Conservation (phyloP, 2,888 invertebrate genomes). For the Mylabris sibirica region DNA sequence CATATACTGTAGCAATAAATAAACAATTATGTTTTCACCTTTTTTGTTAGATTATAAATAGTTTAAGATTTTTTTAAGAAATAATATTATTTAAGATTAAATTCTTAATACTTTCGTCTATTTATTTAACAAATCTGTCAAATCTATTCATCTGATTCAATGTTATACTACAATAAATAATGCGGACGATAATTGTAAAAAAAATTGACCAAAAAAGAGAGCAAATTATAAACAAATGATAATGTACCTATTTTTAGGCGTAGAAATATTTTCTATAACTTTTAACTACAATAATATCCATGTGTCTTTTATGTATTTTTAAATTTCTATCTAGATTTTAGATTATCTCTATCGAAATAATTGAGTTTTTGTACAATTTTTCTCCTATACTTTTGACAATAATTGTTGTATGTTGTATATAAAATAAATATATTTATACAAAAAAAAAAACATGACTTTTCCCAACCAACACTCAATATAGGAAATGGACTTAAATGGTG, state of each 20-base stretch:
- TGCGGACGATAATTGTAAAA: not conserved
- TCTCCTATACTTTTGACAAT: conserved; percentile 56
- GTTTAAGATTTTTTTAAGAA: conserved; percentile 14
- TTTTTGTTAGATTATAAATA: conserved; percentile 4
- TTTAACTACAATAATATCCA: conserved; percentile 1
- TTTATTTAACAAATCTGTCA: not conserved
- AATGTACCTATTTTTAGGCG: conserved; percentile 19
- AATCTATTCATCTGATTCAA: not conserved
- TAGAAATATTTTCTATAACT: conserved; percentile 14
- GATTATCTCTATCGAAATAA: conserved; percentile 15
- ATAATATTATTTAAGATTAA: too few relatives aligned
- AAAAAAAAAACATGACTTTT: not conserved
- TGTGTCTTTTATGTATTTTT: conserved; percentile 22
- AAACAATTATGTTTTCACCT: not conserved
- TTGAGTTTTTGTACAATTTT: conserved; percentile 45
- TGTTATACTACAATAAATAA: not conserved
- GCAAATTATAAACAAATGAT: conserved; percentile 15
- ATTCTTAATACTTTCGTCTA: too few relatives aligned
- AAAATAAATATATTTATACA: conserved; percentile 31
- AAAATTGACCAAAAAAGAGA: conserved; percentile 23
- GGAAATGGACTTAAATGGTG: not conserved
- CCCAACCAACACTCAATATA: not conserved
- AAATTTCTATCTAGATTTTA: conserved; percentile 11
- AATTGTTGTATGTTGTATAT: conserved; percentile 57
- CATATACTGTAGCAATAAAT: conserved; percentile 75